Base-by-base conservation (phyloP, 2,888 invertebrate species). In the Tupiocoris notatus region DNA sequence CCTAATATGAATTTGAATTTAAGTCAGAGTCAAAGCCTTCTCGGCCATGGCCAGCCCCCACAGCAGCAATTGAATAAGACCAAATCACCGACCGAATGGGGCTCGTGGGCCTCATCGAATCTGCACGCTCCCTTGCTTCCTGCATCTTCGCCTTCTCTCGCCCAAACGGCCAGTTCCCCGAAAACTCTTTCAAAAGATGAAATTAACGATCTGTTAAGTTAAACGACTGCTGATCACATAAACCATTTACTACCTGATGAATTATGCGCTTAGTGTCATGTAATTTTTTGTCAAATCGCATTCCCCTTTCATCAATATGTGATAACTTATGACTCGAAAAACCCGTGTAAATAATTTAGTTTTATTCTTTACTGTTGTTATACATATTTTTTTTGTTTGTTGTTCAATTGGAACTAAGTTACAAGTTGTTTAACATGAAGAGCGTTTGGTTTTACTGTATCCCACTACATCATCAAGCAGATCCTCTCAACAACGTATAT, bases 171-270 rank as follows among this genome's bases (percentile, higher is more conserved):
- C 39, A 39, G 39, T 54, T 58, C 68, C 7, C 77, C 81, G n/a
- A 83, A 83, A 78, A 81, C 80, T 7, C 79, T 83, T 61, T 82
- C 83, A 0, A 78, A 82, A 6, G 82, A 82, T 24, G 83, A 83
- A 80, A 83, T 83, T 21, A 82, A 82, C 75, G 83, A 83, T 79
- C 81, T 83, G 12, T 80, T 83, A n/a, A 83, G 82, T 79, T 83
- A 81, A 81, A 24, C 39, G 39, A 6, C 59, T 39, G 39, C 12
- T 39, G 39, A 7, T n/a, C n/a, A n/a, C n/a, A n/a, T n/a, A n/a
- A n/a, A n/a, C n/a, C n/a, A n/a, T n/a, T n/a, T 39, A 39, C 39
- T 39, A 39, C 39, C 39, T 39, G 39, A 39, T 39, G 12, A 39
- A 39, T 39, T 39, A 39, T 39, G 39, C 39, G 39, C 39, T 39